Percentiles rank a stretch among this genome's conserved stretches.
These are phyloP conservation scores for Ptilorrhoa leucosticta DNA, from an alignment of 2,113 vertebrate genomes.

Conservation along the genomic window DNA sequence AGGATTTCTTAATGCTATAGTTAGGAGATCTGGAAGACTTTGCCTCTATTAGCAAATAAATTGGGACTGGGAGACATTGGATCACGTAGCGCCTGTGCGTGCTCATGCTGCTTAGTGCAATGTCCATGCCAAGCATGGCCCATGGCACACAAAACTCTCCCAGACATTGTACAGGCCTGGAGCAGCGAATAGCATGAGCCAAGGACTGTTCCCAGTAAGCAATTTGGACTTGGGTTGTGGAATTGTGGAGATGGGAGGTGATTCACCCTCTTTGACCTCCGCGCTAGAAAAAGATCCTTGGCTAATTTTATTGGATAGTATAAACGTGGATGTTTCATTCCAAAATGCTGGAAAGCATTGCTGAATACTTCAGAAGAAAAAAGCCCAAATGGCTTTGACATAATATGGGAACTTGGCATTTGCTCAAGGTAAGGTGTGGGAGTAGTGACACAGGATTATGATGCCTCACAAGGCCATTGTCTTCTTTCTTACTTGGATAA, in stretches of 20 bases:
- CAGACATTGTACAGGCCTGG: background rate
- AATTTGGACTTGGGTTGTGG: background rate
- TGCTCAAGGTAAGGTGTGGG: background rate
- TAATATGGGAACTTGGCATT: background rate
- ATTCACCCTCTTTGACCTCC: background rate
- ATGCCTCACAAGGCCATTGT: background rate
- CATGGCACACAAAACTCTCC: background rate
- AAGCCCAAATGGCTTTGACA: background rate
- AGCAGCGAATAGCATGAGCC: background rate
- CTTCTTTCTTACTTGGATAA: background rate
- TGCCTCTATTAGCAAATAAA: background rate
- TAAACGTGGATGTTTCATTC: background rate
- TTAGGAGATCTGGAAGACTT: background rate
- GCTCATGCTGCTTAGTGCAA: background rate
- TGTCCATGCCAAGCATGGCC: background rate
- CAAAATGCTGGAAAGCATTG: background rate
- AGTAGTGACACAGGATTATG: background rate
- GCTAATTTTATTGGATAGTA: background rate
- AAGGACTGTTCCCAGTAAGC: background rate
- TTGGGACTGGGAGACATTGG: background rate
- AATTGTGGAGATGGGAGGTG: background rate
- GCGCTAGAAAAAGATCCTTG: background rate
- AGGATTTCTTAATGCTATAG: rapidly evolving
- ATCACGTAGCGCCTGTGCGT: background rate
- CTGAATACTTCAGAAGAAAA: background rate